phyloP scores from a whole-genome alignment of 2,113 vertebrate species.

The Halcyon senegalensis region DNA sequence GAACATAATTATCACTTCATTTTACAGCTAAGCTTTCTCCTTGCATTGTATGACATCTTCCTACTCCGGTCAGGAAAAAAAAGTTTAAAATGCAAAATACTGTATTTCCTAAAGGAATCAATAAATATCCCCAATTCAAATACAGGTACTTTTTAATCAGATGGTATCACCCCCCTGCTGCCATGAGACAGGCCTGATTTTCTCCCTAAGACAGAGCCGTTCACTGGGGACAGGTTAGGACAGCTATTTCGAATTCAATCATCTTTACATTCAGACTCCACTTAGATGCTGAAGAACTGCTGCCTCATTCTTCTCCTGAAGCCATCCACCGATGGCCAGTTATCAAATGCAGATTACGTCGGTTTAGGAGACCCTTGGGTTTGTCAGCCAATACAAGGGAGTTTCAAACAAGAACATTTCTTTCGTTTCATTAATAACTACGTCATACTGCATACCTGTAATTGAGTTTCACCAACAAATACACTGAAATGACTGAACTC shows the following conservation, averaged over 20 bases:
- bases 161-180: not conserved
- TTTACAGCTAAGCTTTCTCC: not conserved
- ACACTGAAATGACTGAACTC: constrained; percentile 71
- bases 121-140: not conserved
- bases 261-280: not conserved
- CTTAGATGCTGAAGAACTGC: not conserved
- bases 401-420: constrained; percentile 74
- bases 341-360: not conserved
- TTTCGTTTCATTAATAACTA: constrained; percentile 44
- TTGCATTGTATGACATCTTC: not conserved
- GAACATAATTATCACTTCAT: not conserved
- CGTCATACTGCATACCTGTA: constrained; percentile 81
- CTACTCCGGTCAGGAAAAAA: not conserved
- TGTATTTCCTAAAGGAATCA: not conserved
- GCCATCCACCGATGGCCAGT: not conserved
- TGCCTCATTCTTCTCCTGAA: not conserved
- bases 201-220: not conserved
- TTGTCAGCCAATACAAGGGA: constrained; percentile 56
- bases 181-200: not conserved
- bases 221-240: not conserved
- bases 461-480: constrained; percentile 76
- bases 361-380: not conserved
- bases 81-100: not conserved
- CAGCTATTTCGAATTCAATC: not conserved
- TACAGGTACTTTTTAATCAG: not conserved